Evolutionary conservation across 2,113 vertebrate genomes (phyloP).

Genomic region (Phalacrocorax pelagicus): DNA sequence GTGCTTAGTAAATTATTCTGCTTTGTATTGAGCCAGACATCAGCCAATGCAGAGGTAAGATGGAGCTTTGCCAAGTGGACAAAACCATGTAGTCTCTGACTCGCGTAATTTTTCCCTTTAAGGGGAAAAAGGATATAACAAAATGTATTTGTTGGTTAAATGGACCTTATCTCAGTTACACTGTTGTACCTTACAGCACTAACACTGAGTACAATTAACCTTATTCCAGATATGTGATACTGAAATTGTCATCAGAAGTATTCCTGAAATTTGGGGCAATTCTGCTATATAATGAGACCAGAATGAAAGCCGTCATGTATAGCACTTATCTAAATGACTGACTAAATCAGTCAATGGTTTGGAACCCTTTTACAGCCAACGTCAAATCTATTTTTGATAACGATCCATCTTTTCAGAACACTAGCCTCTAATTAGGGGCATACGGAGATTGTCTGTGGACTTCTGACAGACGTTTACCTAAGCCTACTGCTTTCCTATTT

Average conservation of each 20-base stretch:
- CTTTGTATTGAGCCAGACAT: not conserved
- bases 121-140: not conserved
- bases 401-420: not conserved
- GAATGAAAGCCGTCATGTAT: not conserved
- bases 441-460: not conserved
- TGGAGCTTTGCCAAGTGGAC: not conserved
- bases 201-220: not conserved
- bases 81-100: not conserved
- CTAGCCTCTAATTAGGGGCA: not conserved
- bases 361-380: not conserved
- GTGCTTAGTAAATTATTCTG: not conserved
- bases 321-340: not conserved
- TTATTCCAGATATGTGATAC: not conserved
- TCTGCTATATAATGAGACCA: not conserved
- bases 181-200: not conserved
- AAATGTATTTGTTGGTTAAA: conserved; percentile 1
- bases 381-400: not conserved
- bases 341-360: not conserved
- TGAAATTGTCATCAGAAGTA: not conserved
- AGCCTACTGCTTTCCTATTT: not conserved
- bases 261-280: not conserved
- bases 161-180: not conserved
- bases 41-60: not conserved
- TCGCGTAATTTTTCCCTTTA: not conserved
- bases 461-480: not conserved